phyloP scores from a whole-genome alignment of 2,888 invertebrate genomes.

The Leptopilina myrica region DNA sequence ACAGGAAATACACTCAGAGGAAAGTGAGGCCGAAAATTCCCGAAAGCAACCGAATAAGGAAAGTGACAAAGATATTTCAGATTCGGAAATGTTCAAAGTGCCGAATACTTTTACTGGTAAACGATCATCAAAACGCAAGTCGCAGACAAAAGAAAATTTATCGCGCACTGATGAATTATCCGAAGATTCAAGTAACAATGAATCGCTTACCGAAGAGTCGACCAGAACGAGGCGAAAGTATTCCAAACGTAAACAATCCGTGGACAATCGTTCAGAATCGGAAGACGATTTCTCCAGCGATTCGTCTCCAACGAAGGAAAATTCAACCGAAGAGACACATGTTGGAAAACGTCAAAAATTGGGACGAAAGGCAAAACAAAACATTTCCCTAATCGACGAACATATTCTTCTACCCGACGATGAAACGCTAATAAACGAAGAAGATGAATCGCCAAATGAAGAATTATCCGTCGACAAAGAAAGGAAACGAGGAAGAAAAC shows the following conservation, averaged over 20 bases:
- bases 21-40: conserved; percentile 10
- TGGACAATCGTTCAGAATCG: conserved; percentile 7
- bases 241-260: conserved; percentile 8
- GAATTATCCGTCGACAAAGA: neutral
- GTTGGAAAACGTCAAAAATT: conserved; percentile 27
- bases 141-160: conserved; percentile 52
- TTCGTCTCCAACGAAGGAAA: neutral
- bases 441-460: neutral
- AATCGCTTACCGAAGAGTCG: conserved; percentile 20
- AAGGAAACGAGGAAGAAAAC: conserved; percentile 39
- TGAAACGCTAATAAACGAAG: conserved; percentile 5
- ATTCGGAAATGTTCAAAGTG: conserved; percentile 63
- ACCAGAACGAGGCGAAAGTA: conserved; percentile 19
- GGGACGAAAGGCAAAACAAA: conserved; percentile 51
- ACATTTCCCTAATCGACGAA: conserved; percentile 57
- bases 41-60: neutral
- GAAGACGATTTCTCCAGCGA: conserved; percentile 13
- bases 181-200: conserved; percentile 17
- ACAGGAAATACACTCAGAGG: neutral
- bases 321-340: neutral
- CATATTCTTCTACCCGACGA: conserved; percentile 55
- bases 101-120: conserved; percentile 64
- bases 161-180: neutral
- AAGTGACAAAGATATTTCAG: conserved; percentile 15
- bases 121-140: conserved; percentile 59